Conservation (phyloP, 2,113 vertebrate species). For the Seriola dumerili region DNA sequence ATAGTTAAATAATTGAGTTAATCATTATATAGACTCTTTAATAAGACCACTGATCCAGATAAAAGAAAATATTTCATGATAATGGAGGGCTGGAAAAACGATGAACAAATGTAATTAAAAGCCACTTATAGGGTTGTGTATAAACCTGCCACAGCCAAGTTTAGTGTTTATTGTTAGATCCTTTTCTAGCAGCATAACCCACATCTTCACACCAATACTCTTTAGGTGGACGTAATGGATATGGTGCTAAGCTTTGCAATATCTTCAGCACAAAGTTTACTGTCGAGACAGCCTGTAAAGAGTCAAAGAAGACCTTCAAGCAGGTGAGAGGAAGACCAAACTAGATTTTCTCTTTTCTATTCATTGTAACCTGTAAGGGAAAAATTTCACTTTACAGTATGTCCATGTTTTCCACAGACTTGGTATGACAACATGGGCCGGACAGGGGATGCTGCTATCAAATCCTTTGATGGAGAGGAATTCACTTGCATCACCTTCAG, state of each 20-base stretch:
- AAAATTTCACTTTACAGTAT: not conserved
- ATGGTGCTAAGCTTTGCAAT: slow-evolving; percentile 98
- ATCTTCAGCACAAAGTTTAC: slow-evolving; percentile 98
- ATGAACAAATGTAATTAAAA: not conserved
- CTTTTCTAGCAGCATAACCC: not conserved
- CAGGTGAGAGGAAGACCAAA: slow-evolving; percentile 83
- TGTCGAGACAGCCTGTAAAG: slow-evolving; percentile 94
- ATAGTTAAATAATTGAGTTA: not conserved
- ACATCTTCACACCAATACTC: not conserved
- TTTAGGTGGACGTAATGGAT: slow-evolving; percentile 97
- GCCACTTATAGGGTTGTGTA: not conserved
- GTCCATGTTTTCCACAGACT: slow-evolving; percentile 81
- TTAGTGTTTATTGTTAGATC: not conserved
- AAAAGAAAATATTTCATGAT: not conserved
- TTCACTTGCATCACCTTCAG: slow-evolving; percentile 96
- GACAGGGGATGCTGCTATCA: slow-evolving; percentile 88
- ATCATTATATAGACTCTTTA: not conserved
- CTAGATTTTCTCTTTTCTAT: not conserved
- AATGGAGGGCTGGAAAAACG: not conserved
- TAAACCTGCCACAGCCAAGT: not conserved
- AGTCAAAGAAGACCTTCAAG: slow-evolving; percentile 93
- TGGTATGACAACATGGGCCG: slow-evolving; percentile 97
- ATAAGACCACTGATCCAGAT: not conserved
- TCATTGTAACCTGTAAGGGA: not conserved
- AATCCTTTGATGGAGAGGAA: slow-evolving; percentile 91